phyloP scores from a whole-genome alignment of 1,140 invertebrate genomes.

The Metaphire vulgaris region DNA sequence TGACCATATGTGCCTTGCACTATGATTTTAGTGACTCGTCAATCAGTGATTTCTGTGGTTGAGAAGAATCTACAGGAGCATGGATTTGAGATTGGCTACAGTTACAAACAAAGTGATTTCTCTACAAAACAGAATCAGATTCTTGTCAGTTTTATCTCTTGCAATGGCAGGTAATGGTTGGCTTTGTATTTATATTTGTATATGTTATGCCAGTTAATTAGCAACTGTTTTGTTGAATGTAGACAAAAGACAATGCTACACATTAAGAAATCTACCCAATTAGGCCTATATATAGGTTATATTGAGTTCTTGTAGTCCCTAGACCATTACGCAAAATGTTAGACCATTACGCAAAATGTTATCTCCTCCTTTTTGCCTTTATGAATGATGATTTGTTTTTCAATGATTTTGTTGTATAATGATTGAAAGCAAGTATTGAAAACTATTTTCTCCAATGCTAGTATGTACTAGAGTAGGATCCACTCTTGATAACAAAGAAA shows the following conservation, averaged over 20 bases:
- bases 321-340: too few species aligned
- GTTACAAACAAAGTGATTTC: background rate
- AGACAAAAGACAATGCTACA: too few species aligned
- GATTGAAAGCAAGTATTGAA: too few species aligned
- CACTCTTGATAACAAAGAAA: too few species aligned
- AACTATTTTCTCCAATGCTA: too few species aligned
- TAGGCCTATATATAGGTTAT: background rate
- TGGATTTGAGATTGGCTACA: background rate
- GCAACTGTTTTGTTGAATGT: background rate
- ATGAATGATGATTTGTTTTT: too few species aligned
- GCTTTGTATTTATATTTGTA: background rate
- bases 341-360: too few species aligned
- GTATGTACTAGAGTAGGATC: too few species aligned
- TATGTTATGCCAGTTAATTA: background rate
- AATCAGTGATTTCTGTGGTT: background rate
- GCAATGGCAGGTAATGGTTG: background rate
- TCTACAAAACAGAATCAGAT: background rate
- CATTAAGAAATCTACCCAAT: too few species aligned
- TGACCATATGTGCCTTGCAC: background rate
- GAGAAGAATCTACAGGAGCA: background rate
- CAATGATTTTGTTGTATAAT: too few species aligned
- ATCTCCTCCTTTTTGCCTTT: too few species aligned
- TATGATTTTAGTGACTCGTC: background rate
- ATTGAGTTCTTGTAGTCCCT: background rate
- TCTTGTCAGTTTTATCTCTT: background rate